Evolutionary conservation across 2,797 vertebrate species (phyloP).

Genomic region (Enteromius paludinosus): DNA sequence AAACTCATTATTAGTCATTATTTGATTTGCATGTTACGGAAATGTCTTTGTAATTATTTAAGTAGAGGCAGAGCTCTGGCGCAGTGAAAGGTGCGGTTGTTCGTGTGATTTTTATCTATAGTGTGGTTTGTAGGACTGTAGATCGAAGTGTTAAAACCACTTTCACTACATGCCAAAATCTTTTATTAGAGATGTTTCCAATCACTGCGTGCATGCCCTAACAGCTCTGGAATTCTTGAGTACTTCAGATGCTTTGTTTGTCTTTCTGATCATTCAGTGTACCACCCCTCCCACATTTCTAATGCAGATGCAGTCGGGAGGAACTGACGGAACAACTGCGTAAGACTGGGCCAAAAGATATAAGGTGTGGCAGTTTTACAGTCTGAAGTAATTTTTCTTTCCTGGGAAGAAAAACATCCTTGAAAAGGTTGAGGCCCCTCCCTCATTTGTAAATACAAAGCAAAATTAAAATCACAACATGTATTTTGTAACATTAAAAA

Average conservation of each 20-base stretch:
- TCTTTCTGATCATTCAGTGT: not conserved
- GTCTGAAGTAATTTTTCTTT: not conserved
- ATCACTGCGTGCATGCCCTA: not conserved
- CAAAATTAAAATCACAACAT: not conserved
- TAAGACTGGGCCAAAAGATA: not conserved
- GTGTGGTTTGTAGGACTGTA: not conserved
- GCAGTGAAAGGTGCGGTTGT: not conserved
- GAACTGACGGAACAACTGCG: not conserved
- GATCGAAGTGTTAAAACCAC: not conserved
- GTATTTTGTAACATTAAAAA: not conserved
- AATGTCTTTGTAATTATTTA: not conserved
- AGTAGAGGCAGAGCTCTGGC: not conserved
- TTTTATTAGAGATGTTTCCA: not conserved
- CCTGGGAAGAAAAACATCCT: not conserved
- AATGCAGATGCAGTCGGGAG: not conserved
- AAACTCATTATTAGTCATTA: not conserved
- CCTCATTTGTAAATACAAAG: not conserved
- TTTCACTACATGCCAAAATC: not conserved
- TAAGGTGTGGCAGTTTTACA: slow-evolving; percentile 5
- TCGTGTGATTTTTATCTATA: not conserved
- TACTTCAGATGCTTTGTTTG: not conserved
- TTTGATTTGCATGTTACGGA: not conserved
- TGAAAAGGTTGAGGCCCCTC: not conserved
- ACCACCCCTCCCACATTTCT: not conserved
- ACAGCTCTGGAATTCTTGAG: not conserved